phyloP scores from a whole-genome alignment of 2,797 vertebrate genomes.

The Sebastes umbrosus region DNA sequence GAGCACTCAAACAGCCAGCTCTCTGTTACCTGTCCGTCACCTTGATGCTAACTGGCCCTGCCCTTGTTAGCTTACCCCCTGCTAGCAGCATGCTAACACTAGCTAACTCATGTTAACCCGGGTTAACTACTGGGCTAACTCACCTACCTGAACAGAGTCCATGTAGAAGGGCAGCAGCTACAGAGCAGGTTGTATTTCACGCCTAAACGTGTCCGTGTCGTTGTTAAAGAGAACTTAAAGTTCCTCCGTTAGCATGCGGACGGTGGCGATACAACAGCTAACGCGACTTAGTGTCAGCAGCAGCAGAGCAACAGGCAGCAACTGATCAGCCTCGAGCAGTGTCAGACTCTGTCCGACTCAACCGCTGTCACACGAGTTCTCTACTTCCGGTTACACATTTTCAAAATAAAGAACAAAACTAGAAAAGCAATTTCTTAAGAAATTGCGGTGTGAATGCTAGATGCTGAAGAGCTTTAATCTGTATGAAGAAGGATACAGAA shows the following conservation, averaged over 20 bases:
- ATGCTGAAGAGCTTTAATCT: too few relatives aligned
- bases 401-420: conserved; percentile 29
- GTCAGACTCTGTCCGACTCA: background rate
- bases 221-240: background rate
- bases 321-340: background rate
- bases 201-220: background rate
- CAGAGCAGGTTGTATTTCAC: background rate
- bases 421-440: too few relatives aligned
- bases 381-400: conserved; percentile 11
- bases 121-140: background rate
- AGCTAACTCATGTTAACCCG: conserved; percentile 5
- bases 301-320: background rate
- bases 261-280: background rate
- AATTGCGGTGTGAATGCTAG: too few relatives aligned
- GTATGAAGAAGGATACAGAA: too few relatives aligned
- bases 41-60: conserved; percentile 51
- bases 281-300: background rate
- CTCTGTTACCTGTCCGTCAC: conserved; percentile 44
- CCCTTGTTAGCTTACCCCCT: background rate
- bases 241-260: background rate
- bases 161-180: conserved; percentile 21
- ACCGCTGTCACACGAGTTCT: background rate
- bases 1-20: background rate
- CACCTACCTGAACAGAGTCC: conserved; percentile 68
- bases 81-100: conserved; percentile 59